Percentiles rank a stretch among this genome's conserved stretches.
These are phyloP conservation scores for Cephalopachus bancanus DNA, from an alignment of 2,797 vertebrate genomes.

Conservation along the genomic window DNA sequence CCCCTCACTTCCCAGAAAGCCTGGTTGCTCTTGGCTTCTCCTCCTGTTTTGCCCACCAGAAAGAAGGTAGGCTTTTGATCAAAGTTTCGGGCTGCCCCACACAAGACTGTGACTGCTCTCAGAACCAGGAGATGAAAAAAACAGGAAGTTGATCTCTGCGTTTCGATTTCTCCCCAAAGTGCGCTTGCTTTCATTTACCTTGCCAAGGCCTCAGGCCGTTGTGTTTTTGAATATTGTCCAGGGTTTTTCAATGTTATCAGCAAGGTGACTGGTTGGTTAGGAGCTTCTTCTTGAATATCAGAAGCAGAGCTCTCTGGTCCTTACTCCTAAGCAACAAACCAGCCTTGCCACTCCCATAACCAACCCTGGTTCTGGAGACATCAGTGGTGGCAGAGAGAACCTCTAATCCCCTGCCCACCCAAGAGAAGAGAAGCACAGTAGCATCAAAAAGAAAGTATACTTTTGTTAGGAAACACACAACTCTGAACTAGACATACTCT, in stretches of 20 bases:
- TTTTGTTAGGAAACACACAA: not conserved
- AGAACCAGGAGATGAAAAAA: not conserved
- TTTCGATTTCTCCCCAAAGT: not conserved
- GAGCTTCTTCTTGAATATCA: not conserved
- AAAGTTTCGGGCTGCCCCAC: not conserved
- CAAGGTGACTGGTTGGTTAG: not conserved
- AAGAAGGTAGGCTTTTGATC: not conserved
- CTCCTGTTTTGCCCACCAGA: not conserved
- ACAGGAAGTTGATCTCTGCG: not conserved
- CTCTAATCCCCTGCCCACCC: fast-evolving
- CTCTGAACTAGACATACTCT: not conserved
- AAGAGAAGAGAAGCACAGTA: not conserved
- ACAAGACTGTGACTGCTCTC: not conserved
- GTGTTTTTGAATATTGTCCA: not conserved
- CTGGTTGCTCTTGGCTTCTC: not conserved
- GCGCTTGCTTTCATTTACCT: not conserved
- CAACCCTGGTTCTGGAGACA: not conserved
- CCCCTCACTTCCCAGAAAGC: not conserved
- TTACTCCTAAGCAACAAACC: not conserved
- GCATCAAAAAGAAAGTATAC: not conserved
- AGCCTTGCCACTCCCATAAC: too few relatives aligned
- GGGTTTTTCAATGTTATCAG: not conserved
- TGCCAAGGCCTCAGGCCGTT: not conserved
- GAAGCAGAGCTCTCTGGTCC: not conserved
- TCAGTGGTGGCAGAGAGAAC: too few relatives aligned